A percentile compares a stretch with the other conserved stretches of the same genome.
These are phyloP conservation scores for Pterocles gutturalis DNA, from an alignment of 2,113 vertebrate species.

Conservation along the genomic window DNA sequence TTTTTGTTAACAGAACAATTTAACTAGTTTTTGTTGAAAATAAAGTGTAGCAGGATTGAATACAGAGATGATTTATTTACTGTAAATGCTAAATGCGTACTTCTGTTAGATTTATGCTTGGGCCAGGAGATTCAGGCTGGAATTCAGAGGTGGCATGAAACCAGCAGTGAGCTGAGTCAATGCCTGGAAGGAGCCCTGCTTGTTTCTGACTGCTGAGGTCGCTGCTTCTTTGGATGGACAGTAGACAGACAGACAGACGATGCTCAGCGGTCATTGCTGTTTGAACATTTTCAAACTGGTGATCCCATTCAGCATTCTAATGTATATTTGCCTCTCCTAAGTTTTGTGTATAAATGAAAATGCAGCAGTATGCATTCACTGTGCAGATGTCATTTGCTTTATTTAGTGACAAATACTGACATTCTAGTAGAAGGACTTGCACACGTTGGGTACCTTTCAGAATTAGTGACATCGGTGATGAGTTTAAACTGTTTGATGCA, in stretches of 20 bases:
- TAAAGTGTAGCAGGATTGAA: not conserved
- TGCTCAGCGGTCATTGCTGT: not conserved
- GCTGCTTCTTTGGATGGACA: not conserved
- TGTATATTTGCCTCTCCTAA: not conserved
- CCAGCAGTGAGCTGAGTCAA: not conserved
- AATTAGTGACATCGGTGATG: not conserved
- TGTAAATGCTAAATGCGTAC: not conserved
- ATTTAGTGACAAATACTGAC: not conserved
- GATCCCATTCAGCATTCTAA: not conserved
- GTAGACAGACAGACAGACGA: not conserved
- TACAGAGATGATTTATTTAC: not conserved
- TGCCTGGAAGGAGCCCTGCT: not conserved
- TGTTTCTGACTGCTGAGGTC: not conserved
- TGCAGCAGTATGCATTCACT: not conserved
- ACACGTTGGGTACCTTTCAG: not conserved
- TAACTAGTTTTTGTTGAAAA: not conserved
- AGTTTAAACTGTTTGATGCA: not conserved
- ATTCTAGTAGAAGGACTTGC: not conserved
- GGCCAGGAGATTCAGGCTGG: not conserved
- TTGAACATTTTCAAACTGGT: not conserved
- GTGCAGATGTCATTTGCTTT: not conserved
- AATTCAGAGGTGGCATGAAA: not conserved
- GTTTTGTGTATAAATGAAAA: not conserved
- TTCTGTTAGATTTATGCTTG: not conserved
- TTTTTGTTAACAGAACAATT: not conserved